Evolutionary conservation across 37 sponge, comb jelly and placozoan species (phyloP).

Genomic region (Corticium candelabrum): DNA sequence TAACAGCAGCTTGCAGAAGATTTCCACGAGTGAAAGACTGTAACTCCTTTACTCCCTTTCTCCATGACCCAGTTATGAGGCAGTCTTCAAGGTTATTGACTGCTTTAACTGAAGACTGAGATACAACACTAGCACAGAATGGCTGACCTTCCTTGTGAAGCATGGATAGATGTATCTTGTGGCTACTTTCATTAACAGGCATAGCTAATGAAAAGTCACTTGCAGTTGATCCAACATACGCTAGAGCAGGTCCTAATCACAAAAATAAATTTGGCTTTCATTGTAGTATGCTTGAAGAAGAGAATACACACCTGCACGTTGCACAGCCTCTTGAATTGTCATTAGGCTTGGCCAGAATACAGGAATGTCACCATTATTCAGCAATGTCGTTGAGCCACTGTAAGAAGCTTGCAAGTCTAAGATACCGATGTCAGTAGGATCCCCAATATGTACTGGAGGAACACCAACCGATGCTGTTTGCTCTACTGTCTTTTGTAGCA

Average conservation of each 20-base stretch:
- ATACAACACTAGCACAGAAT: neutral
- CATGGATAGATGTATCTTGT: too few relatives aligned
- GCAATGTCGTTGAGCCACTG: slow-evolving; percentile 20
- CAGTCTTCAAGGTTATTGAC: neutral
- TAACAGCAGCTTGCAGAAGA: slow-evolving; percentile 35
- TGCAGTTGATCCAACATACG: too few relatives aligned
- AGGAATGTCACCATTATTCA: slow-evolving; percentile 49
- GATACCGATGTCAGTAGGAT: slow-evolving; percentile 70
- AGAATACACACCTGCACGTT: too few relatives aligned
- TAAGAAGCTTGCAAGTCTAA: slow-evolving; percentile 14
- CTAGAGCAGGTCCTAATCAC: too few relatives aligned
- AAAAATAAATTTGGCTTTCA: too few relatives aligned
- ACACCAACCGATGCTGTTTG: slow-evolving; percentile 52
- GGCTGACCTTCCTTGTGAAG: too few relatives aligned
- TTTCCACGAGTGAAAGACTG: slow-evolving; percentile 16
- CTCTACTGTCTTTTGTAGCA: slow-evolving; percentile 5
- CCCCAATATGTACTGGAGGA: slow-evolving; percentile 84
- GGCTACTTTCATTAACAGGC: too few relatives aligned
- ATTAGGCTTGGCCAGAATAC: slow-evolving; percentile 98
- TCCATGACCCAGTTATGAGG: neutral
- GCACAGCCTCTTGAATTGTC: too few relatives aligned
- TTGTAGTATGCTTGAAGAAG: too few relatives aligned
- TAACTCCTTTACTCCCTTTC: neutral
- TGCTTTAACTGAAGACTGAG: neutral
- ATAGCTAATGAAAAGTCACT: too few relatives aligned